These are phyloP conservation scores for Benitochromis conjunctus DNA, from an alignment of 2,113 vertebrate species.

Conservation along the genomic window DNA sequence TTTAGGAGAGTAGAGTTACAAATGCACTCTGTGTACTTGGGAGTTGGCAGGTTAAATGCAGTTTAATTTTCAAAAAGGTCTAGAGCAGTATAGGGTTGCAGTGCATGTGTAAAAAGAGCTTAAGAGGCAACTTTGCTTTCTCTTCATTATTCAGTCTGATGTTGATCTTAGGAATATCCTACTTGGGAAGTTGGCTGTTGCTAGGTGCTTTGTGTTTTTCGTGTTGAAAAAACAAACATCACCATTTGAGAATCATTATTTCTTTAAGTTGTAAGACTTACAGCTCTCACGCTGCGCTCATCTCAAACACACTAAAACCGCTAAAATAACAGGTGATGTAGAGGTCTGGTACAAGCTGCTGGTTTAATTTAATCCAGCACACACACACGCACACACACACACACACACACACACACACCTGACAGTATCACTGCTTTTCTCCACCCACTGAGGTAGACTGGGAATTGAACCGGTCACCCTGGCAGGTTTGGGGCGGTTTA, in stretches of 20 bases:
- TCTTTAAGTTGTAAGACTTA: not conserved
- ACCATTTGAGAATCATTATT: not conserved
- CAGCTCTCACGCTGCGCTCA: not conserved
- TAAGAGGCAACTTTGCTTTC: not conserved
- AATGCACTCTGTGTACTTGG: not conserved
- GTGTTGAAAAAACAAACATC: not conserved
- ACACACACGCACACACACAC: not conserved
- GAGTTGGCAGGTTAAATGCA: not conserved
- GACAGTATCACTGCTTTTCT: not conserved
- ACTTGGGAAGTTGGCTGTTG: not conserved
- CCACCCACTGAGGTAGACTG: not conserved
- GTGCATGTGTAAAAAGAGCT: not conserved
- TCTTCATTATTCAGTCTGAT: not conserved
- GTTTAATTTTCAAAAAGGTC: not conserved
- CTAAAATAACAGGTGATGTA: not conserved
- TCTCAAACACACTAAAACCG: not conserved
- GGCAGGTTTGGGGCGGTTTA: conserved; percentile 15
- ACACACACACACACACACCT: not conserved
- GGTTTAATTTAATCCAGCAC: not conserved
- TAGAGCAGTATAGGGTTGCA: not conserved
- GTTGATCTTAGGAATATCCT: not conserved
- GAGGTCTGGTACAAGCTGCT: not conserved
- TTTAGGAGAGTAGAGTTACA: not conserved
- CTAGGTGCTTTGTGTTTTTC: not conserved
- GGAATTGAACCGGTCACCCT: conserved; percentile 10